A percentile compares a stretch with the other conserved stretches of the same genome.
Evolutionary conservation across 2,113 vertebrate genomes (phyloP).

Genomic region (Brachyistius frenatus): DNA sequence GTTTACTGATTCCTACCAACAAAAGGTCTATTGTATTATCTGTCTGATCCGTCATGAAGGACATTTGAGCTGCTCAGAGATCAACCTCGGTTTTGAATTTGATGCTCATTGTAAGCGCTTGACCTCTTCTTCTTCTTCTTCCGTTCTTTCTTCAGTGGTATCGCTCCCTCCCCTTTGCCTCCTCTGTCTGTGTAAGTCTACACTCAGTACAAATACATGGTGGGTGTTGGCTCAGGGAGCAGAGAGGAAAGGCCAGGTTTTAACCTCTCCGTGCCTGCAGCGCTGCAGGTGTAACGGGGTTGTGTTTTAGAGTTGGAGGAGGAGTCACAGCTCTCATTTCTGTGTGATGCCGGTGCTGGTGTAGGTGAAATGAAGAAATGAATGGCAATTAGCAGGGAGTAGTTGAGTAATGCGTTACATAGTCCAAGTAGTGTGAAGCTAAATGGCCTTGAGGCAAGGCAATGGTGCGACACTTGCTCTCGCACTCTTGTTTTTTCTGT

Average conservation of each 20-base stretch:
- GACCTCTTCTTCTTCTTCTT: background rate
- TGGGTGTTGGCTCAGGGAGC: conserved; percentile 67
- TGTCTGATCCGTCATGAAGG: background rate
- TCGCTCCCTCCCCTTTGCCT: conserved; percentile 29
- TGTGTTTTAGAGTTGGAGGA: background rate
- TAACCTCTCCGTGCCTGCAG: conserved; percentile 36
- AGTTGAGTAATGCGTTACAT: conserved; percentile 12
- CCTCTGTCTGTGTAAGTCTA: conserved; percentile 47
- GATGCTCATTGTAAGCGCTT: conserved; percentile 1
- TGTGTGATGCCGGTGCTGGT: conserved; percentile 5
- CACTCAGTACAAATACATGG: conserved; percentile 58
- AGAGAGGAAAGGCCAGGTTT: conserved; percentile 20
- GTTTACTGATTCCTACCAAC: background rate
- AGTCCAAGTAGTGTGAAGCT: background rate
- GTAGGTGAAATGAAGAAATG: background rate
- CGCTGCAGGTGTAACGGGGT: conserved; percentile 10
- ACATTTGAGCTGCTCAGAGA: conserved; percentile 18
- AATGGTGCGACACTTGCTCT: background rate
- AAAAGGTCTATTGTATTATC: background rate
- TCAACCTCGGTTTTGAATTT: background rate
- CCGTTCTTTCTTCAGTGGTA: conserved; percentile 8
- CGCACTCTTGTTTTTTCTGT: background rate
- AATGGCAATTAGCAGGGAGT: conserved; percentile 3
- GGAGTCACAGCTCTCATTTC: background rate
- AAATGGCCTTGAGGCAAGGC: conserved; percentile 32